phyloP scores from a whole-genome alignment of 2,113 vertebrate species.

The Podocnemis expansa region DNA sequence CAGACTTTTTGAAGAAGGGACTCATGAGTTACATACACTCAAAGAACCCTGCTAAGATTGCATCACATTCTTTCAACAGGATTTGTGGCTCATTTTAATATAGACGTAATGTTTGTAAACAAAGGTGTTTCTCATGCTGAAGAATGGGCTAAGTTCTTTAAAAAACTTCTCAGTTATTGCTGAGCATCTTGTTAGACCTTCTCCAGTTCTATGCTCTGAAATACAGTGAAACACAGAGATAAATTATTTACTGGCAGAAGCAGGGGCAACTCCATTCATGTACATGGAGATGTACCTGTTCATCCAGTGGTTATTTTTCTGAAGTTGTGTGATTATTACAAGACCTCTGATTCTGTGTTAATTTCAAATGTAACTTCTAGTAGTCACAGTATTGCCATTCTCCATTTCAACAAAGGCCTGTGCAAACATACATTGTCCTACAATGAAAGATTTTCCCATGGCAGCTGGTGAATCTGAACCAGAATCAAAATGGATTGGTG shows the following conservation, averaged over 20 bases:
- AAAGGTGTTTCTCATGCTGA: neutral
- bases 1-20: too few species aligned
- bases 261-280: neutral
- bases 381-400: neutral
- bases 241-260: neutral
- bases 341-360: neutral
- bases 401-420: neutral
- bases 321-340: neutral
- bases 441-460: neutral
- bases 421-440: neutral
- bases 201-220: neutral
- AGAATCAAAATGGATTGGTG: neutral
- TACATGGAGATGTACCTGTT: neutral
- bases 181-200: neutral
- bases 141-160: neutral
- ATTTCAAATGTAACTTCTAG: neutral
- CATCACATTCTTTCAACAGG: neutral
- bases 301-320: neutral
- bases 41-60: neutral
- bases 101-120: neutral
- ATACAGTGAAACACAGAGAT: neutral
- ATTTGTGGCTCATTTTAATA: neutral
- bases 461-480: neutral
- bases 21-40: neutral
- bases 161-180: neutral